phyloP scores from a whole-genome alignment of 2,797 vertebrate species.

The Macropodus opercularis region DNA sequence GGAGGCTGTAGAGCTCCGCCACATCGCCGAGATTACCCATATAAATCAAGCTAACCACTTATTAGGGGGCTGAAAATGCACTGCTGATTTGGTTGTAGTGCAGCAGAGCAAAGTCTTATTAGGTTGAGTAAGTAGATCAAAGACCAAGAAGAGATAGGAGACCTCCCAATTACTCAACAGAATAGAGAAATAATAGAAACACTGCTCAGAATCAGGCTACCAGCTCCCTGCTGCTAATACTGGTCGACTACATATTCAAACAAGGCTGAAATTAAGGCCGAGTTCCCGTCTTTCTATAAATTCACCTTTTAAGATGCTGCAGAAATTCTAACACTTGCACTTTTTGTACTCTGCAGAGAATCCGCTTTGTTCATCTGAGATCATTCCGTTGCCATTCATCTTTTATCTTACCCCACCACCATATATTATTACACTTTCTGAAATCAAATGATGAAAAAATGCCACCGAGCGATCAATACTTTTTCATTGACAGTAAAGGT shows the following conservation, averaged over 20 bases:
- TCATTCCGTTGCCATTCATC: constrained; percentile 80
- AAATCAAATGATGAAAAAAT: constrained; percentile 90
- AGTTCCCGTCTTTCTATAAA: constrained; percentile 2
- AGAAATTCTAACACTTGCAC: constrained; percentile 23
- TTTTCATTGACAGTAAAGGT: constrained; percentile 92
- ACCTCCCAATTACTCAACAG: constrained; percentile 79
- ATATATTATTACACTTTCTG: constrained; percentile 88
- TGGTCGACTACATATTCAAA: constrained; percentile 42
- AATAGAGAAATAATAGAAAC: constrained; percentile 79
- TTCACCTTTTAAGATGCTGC: not conserved
- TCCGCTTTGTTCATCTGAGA: constrained; percentile 75
- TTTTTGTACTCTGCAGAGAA: constrained; percentile 55
- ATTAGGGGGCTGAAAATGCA: constrained; percentile 82
- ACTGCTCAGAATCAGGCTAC: constrained; percentile 53
- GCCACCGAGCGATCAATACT: constrained; percentile 85
- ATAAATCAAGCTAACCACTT: constrained; percentile 84
- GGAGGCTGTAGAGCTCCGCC: constrained; percentile 66
- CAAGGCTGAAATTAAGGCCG: constrained; percentile 40
- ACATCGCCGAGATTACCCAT: constrained; percentile 72
- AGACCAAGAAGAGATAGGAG: constrained; percentile 76
- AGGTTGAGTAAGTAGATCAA: constrained; percentile 85
- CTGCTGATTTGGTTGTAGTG: constrained; percentile 83
- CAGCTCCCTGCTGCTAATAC: constrained; percentile 48
- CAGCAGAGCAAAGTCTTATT: constrained; percentile 83
- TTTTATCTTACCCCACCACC: constrained; percentile 80